Evolutionary conservation across 1,140 invertebrate species (phyloP), one percentile per base, ranked within the genome.

Genomic region (Acyrthosiphon pisum): DNA sequence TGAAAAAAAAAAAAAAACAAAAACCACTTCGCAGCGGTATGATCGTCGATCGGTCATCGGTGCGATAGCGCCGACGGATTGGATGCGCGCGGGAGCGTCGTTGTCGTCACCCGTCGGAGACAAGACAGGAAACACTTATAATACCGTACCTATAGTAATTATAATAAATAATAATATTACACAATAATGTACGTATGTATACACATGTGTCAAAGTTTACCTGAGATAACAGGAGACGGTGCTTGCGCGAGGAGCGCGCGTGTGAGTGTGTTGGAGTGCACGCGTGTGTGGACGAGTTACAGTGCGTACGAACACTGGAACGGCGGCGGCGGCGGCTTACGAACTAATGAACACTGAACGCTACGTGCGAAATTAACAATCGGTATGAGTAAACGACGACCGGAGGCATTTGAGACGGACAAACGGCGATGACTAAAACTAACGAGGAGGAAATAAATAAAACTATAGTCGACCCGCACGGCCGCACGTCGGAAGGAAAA

Each of bases 201-300:
- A 56, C 30, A 83, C 91, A 56, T 56, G 48, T n/a, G 37, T 86
- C 91, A 93, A 84, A 50, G 81, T 93, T 93, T 93, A 93, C 91
- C 91, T 93, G 91, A 93, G 91, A 93, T 86, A 93, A 93, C 22
- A 89, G 46, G 30, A 46, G 68, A 91, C 37, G 35, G 87, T 50
- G 22, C 87, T 35, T 50, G 48, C 22, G 9, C 26, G 23, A 26
- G 23, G 11, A 41, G 4, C 37, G 26, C n/a, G 56, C 26, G 53
- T 53, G 88, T 3, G 35, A 35, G 48, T 35, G 86, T 23, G 22
- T 56, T 48, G 6, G 44, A 53, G 8, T 46, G 41, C 9, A 14
- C 30, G 60, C 60, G 60, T 76, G 30, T 76, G 60, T 76, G 60
- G 14, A 76, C 14, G 60, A 76, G 60, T 68, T n/a, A 68, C 60